phyloP scores from a whole-genome alignment of 2,113 vertebrate genomes.

The Vulpes lagopus region DNA sequence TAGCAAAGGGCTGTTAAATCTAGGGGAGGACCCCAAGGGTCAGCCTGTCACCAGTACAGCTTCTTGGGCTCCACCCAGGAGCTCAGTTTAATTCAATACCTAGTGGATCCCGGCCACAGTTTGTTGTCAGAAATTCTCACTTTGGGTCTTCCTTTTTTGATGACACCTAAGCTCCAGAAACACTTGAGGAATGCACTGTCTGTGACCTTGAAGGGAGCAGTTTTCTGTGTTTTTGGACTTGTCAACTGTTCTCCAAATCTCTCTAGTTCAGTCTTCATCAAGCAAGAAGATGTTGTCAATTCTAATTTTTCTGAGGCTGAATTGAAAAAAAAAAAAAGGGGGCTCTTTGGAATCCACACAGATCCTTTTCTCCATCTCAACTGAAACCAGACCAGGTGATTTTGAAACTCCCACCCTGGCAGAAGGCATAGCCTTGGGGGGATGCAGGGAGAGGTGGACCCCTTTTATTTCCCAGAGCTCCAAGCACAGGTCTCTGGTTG shows the following conservation, averaged over 20 bases:
- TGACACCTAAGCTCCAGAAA: neutral
- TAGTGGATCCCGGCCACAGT: neutral
- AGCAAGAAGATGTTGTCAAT: neutral
- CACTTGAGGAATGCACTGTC: neutral
- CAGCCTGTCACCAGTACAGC: neutral
- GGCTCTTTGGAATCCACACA: neutral
- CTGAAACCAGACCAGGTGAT: neutral
- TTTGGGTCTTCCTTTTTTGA: slow-evolving; percentile 23
- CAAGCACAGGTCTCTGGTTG: neutral
- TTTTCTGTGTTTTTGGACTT: neutral
- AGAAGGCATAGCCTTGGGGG: neutral
- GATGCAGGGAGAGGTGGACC: neutral
- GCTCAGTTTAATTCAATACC: neutral
- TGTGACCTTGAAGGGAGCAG: neutral
- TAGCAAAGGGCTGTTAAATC: neutral
- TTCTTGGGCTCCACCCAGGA: neutral
- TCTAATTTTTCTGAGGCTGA: neutral
- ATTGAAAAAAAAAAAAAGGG: neutral
- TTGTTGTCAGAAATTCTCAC: slow-evolving; percentile 34
- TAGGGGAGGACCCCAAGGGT: neutral
- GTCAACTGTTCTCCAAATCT: neutral
- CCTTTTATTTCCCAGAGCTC: neutral
- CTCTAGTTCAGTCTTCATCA: neutral
- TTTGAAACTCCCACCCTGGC: neutral
- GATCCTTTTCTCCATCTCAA: neutral